Evolutionary conservation across 64 coral and sea anemone species (phyloP), one percentile per base, ranked within the genome.

Genomic region (Pocillopora damicornis): DNA sequence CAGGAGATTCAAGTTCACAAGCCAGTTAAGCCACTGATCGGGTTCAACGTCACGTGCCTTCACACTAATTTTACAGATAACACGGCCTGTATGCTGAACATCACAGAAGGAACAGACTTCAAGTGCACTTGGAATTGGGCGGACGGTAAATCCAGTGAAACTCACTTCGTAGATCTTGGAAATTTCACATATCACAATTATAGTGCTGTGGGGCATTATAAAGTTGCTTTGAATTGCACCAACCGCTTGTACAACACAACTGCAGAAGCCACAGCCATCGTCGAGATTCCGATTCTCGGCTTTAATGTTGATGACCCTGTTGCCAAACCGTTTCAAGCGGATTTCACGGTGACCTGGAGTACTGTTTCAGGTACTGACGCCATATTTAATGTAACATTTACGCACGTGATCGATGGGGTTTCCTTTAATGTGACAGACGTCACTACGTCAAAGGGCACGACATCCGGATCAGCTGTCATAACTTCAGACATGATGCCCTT

Each of bases 241-340:
- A 98, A 98, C 82, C 92, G 96, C 5, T 69, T 98, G 15, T 95
- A 98, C 88, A 98, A 89, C 22, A 94, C 90, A n/a, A 94, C 60
- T 37, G 38, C 38, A 16, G 30, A 45, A 26, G 35, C 85, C 26
- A 45, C 73, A 72, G 87, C 90, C n/a, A 92, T 98, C 67, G 96
- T 98, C 2, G 91, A 98, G 60, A 60, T 82, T 38, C 93, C 96
- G 16, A 94, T 98, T 36, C 30, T 58, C 18, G 58, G 63, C 14
- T 60, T 95, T 25, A 25, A 15, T 3, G 77, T 92, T 18, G 82
- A 25, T 10, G 63, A 95, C 15, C 68, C 80, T 17, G 62, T 85
- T 14, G 63, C 87, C 37, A 85, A 91, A 71, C 89, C 82, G 16
- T 82, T 85, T 45, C 92, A 90, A n/a, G 15, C 87, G 30, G 76